Percentiles rank a stretch among this genome's conserved stretches.
These are phyloP conservation scores for Zosterops borbonicus DNA, from an alignment of 2,113 vertebrate species.

Conservation along the genomic window DNA sequence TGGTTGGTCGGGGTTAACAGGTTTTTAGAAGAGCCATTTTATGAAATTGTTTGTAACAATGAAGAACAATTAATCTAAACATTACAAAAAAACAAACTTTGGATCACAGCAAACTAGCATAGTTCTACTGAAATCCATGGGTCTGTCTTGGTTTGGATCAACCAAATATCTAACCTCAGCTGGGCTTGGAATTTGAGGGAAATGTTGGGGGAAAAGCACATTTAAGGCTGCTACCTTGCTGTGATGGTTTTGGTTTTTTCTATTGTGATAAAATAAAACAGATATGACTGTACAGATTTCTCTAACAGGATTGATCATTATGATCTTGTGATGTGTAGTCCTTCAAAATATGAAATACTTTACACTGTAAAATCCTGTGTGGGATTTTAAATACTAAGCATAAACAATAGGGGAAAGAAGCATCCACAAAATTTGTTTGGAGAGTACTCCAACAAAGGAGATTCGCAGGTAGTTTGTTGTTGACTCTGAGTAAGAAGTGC, in stretches of 20 bases:
- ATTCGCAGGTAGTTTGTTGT: background rate
- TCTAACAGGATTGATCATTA: background rate
- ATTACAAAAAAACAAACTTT: background rate
- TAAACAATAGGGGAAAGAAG: background rate
- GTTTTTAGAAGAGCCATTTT: background rate
- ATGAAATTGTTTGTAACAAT: background rate
- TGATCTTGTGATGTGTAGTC: background rate
- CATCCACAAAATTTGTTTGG: background rate
- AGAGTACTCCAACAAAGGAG: background rate
- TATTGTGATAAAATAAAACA: background rate
- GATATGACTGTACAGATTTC: accelerated
- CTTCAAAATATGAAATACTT: background rate
- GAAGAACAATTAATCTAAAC: background rate
- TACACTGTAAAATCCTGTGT: background rate
- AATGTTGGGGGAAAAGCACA: background rate
- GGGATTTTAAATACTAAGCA: background rate
- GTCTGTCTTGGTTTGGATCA: background rate
- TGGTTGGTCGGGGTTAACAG: background rate
- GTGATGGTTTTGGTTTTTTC: background rate
- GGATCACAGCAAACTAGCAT: background rate
- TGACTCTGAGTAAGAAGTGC: background rate
- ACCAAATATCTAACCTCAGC: background rate
- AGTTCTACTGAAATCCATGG: background rate
- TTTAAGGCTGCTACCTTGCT: background rate
- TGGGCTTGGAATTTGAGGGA: background rate